Base-by-base conservation (phyloP, 2,888 invertebrate genomes). In the Aphidius colemani region DNA sequence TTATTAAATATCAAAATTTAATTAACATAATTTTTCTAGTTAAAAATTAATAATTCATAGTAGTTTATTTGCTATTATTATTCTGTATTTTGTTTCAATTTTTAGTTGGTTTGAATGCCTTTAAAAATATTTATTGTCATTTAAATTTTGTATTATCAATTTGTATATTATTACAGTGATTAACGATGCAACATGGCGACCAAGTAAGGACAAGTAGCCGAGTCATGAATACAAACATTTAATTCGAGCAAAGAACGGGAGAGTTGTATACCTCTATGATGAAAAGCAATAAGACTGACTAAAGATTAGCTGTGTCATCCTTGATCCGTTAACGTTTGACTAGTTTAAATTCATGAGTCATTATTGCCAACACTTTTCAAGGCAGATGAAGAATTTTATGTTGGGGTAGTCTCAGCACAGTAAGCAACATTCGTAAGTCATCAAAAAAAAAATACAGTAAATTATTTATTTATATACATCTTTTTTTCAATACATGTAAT, bases 271-370 rank as follows among this genome's bases (percentile, higher is more conserved):
- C 76, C 77, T 77, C 78, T 78, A 78, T 75, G 77, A 80, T 74
- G 68, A 68, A 70, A 74, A 30, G 30, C 30, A 30, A 30, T 30
- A 30, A 30, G 5, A 30, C 30, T 78, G 78, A 78, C 71, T 63
- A 69, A 70, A 74, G 75, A 79, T 79, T 73, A 73, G 81, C 82
- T 79, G 78, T 76, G 80, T 82, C 82, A 82, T 81, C 78, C 75
- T 77, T 72, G 76, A 71, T 72, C 81, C 81, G 81, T 81, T 81
- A 81, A 78, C 74, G 75, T 58, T 30, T 46, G 57, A 53, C 30
- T 30, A 30, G 30, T 30, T 30, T 30, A 30, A 30, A 30, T 30
- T 30, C 30, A 30, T 30, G 30, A 30, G 30, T 30, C 30, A 30
- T 30, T 30, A 30, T 30, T 58, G 59, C 59, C 46, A 63, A 53